Percentiles rank a stretch among this genome's conserved stretches.
Evolutionary conservation across 2,797 vertebrate genomes (phyloP).

Genomic region (Pyrocephalus nanus): DNA sequence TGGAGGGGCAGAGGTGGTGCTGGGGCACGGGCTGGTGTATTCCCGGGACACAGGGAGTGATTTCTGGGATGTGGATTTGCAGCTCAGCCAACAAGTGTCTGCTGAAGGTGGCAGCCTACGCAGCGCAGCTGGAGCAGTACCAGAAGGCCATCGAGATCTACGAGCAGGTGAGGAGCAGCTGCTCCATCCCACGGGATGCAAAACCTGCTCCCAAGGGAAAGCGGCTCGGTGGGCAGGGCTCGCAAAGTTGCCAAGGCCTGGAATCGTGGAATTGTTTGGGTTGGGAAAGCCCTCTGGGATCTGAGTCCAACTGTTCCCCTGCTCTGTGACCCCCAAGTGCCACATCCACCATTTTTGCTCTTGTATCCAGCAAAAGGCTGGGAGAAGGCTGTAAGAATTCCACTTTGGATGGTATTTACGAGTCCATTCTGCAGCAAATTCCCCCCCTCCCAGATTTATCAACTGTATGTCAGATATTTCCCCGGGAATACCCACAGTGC

Average conservation of each 20-base stretch:
- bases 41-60: neutral
- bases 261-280: neutral
- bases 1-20: neutral
- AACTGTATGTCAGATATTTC: neutral
- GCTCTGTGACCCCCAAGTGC: fast-evolving
- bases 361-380: neutral
- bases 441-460: fast-evolving
- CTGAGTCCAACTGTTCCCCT: neutral
- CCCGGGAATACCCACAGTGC: neutral
- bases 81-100: slow-evolving; percentile 99
- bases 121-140: slow-evolving; percentile 96
- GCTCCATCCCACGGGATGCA: fast-evolving
- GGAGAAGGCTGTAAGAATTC: neutral
- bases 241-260: fast-evolving
- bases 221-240: fast-evolving
- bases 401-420: neutral
- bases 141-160: slow-evolving; percentile 97
- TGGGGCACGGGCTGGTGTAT: fast-evolving
- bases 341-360: neutral
- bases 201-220: neutral
- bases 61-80: slow-evolving; percentile 7
- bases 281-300: neutral
- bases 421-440: neutral
- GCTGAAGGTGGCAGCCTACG: slow-evolving; percentile 94
- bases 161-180: slow-evolving; percentile 86